phyloP scores from a whole-genome alignment of 2,113 vertebrate species.

The Saimiri boliviensis region DNA sequence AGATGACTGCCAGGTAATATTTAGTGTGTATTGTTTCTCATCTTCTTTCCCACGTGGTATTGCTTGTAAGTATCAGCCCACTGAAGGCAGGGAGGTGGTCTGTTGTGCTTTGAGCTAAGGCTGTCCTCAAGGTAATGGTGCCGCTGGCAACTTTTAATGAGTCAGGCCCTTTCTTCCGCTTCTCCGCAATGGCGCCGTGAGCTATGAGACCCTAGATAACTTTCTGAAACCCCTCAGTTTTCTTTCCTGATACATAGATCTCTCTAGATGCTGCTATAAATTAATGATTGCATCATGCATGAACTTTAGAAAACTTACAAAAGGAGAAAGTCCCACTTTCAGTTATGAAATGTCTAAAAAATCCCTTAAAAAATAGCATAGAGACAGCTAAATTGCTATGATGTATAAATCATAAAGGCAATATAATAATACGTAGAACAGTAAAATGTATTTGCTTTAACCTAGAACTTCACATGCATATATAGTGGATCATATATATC shows the following conservation, averaged over 20 bases:
- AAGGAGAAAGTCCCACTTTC: not conserved
- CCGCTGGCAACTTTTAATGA: not conserved
- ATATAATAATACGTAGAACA: not conserved
- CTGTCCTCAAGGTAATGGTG: not conserved
- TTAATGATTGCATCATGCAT: not conserved
- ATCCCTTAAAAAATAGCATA: not conserved
- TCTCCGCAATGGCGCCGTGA: too few relatives aligned
- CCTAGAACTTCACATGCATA: not conserved
- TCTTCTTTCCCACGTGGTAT: not conserved
- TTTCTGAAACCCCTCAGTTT: not conserved
- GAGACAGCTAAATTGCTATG: not conserved
- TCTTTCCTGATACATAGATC: not conserved
- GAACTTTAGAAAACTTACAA: not conserved
- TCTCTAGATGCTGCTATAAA: not conserved
- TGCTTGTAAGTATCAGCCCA: not conserved
- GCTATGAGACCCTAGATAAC: not conserved
- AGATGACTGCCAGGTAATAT: not conserved
- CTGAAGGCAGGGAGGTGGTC: not conserved
- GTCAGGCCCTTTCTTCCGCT: not conserved
- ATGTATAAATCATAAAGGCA: not conserved
- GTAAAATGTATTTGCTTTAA: slow-evolving; percentile 10
- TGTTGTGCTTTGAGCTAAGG: not conserved
- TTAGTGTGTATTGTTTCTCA: not conserved
- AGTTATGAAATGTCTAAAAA: not conserved
- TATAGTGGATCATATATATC: not conserved